Evolutionary conservation across 2,888 invertebrate genomes (phyloP), one percentile per base, ranked within the genome.

Genomic region (Drosophila diplacantha): DNA sequence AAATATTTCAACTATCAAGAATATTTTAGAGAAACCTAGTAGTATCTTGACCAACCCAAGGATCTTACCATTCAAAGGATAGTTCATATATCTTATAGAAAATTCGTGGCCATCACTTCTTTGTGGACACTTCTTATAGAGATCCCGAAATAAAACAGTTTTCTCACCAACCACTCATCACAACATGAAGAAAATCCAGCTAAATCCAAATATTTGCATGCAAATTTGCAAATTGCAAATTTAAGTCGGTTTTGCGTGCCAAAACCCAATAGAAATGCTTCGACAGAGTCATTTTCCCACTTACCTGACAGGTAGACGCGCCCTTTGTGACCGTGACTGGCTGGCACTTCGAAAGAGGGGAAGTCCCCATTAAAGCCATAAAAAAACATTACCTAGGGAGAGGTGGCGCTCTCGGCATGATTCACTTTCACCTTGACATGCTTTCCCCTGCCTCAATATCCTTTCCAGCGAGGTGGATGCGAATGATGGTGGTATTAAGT

Each of bases 391-490:
- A 63, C 37, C 34, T 20, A 9, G 41, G 47, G 41, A 34, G 49
- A 43, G 51, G 41, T 46, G 37, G 39, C 43, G 46, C 46, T 46
- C 37, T 41, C 61, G 9, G 31, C 35, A 52, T 66, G 54, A 47
- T 50, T 59, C 61, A 41, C 58, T 57, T 49, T 65, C 46, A 53
- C 73, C 81, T 81, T 77, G 75, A 69, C 73, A 81, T 32, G 57
- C 47, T 67, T 65, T 43, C 9, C 31, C 49, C 46, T 31, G 35
- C 41, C 57, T 38, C 44, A 71, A 69, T 65, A 55, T 77, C 73
- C 75, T 71, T 60, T 37, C 22, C 37, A 44, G 61, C 55, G 41
- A 38, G 73, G 37, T 63, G 38, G 43, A 43, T 43, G 43, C 26
- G 29, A 14, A 18, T 44, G 24, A 38, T 49, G 29, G 24, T 47